Percentiles rank a stretch among this genome's conserved stretches.
phyloP scores from a whole-genome alignment of 2,797 vertebrate species.

The Sphaeramia orbicularis region DNA sequence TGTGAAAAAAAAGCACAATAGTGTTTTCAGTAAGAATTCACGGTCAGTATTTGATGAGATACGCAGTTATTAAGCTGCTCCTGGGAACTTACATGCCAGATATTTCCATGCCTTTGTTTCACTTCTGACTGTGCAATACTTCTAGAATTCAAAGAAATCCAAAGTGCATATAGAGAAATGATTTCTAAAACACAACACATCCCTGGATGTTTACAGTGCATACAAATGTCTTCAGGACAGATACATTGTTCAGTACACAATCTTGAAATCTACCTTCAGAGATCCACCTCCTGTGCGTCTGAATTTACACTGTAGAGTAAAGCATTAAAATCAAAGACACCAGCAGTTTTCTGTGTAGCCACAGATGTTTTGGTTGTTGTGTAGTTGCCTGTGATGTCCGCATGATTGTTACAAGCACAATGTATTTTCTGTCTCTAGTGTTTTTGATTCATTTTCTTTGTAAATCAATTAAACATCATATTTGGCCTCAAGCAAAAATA shows the following conservation, averaged over 20 bases:
- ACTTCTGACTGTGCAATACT: slow-evolving; percentile 29
- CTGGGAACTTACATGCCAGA: background rate
- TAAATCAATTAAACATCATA: slow-evolving; percentile 20
- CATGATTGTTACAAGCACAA: slow-evolving; percentile 64
- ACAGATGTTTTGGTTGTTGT: slow-evolving; percentile 63
- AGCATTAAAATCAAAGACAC: slow-evolving; percentile 50
- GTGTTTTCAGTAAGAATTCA: slow-evolving; percentile 23
- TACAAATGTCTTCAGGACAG: slow-evolving; percentile 42
- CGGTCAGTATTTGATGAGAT: slow-evolving; percentile 39
- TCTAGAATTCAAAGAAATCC: slow-evolving; percentile 36
- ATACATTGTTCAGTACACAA: slow-evolving; percentile 22
- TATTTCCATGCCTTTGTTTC: slow-evolving; percentile 26
- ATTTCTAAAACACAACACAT: slow-evolving; percentile 54
- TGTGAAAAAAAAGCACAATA: slow-evolving; percentile 27
- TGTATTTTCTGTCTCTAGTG: slow-evolving; percentile 8
- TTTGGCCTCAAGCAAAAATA: slow-evolving; percentile 47
- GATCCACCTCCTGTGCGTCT: slow-evolving; percentile 13
- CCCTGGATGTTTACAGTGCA: slow-evolving; percentile 63
- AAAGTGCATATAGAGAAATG: slow-evolving; percentile 54
- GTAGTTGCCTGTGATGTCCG: slow-evolving; percentile 20
- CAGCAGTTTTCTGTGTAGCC: slow-evolving; percentile 40
- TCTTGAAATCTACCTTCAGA: slow-evolving; percentile 28
- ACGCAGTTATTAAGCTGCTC: slow-evolving; percentile 21
- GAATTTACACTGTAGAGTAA: slow-evolving; percentile 46
- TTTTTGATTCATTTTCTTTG: slow-evolving; percentile 37